These are phyloP conservation scores for Seriola dumerili DNA, from an alignment of 2,113 vertebrate genomes.

Conservation along the genomic window DNA sequence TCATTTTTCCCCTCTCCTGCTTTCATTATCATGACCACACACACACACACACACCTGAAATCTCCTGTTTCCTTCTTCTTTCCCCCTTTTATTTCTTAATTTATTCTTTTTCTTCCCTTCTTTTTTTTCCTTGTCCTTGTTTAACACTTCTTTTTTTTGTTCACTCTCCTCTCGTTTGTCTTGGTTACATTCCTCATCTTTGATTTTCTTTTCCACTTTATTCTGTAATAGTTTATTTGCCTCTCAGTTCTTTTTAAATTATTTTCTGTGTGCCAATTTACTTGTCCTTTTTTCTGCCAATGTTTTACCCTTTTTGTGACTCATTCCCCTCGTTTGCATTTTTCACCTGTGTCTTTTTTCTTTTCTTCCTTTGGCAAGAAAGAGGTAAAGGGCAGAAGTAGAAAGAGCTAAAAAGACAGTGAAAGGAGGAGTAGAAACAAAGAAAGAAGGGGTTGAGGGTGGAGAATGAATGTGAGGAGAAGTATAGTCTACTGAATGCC, in stretches of 20 bases:
- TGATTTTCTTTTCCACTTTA: constrained; percentile 11
- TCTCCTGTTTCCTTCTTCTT: background rate
- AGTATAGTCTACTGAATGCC: constrained; percentile 17
- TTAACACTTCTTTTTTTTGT: background rate
- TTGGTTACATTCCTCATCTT: background rate
- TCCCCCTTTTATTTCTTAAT: constrained; percentile 13
- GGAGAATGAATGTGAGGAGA: constrained; percentile 6
- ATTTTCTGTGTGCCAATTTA: constrained; percentile 4
- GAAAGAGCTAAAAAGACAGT: constrained; percentile 18
- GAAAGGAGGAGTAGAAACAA: background rate
- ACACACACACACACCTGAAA: background rate
- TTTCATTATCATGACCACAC: background rate
- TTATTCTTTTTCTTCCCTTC: background rate
- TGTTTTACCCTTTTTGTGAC: constrained; percentile 9
- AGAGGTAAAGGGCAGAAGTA: background rate
- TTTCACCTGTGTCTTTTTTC: background rate
- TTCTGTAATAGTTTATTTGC: background rate
- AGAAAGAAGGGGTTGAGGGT: background rate
- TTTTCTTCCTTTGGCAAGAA: constrained; percentile 28
- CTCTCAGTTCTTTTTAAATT: background rate
- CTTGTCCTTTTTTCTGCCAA: background rate
- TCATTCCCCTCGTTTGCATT: background rate
- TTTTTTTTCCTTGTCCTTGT: background rate
- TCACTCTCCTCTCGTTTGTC: background rate
- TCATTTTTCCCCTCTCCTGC: background rate